Evolutionary conservation across 2,797 vertebrate species (phyloP).

Genomic region (Hippoglossus hippoglossus): DNA sequence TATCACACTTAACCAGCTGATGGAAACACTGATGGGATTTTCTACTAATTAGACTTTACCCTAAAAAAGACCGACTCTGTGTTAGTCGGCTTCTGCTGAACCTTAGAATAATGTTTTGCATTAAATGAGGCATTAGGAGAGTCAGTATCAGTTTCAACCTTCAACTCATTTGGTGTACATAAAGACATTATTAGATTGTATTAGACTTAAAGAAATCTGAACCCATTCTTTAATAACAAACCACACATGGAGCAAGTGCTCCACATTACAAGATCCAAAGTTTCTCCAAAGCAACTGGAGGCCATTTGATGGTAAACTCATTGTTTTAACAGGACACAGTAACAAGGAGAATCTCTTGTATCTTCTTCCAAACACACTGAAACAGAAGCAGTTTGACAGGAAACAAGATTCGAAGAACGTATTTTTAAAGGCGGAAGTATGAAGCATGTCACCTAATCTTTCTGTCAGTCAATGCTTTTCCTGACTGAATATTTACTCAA

Average conservation of each 20-base stretch:
- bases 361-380: conserved; percentile 21
- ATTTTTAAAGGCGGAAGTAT: conserved; percentile 30
- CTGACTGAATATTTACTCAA: conserved; percentile 25
- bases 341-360: background rate
- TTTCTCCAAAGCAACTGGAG: conserved; percentile 4
- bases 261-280: background rate
- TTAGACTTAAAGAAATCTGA: conserved; percentile 7
- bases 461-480: conserved; percentile 16
- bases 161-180: background rate
- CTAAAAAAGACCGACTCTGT: background rate
- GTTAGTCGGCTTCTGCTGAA: background rate
- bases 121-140: background rate
- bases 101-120: conserved; percentile 2
- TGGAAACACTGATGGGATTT: background rate
- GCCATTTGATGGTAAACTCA: conserved; percentile 6
- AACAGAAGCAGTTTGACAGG: conserved; percentile 35
- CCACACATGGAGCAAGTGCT: conserved; percentile 13
- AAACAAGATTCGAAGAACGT: conserved; percentile 25
- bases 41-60: background rate
- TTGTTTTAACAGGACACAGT: conserved; percentile 7
- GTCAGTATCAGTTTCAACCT: background rate
- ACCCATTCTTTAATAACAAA: conserved; percentile 19
- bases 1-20: too few relatives aligned
- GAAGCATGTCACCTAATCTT: conserved; percentile 19
- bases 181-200: background rate